Evolutionary conservation across 2,888 invertebrate species (phyloP).

Genomic region (Spilarctia lutea): DNA sequence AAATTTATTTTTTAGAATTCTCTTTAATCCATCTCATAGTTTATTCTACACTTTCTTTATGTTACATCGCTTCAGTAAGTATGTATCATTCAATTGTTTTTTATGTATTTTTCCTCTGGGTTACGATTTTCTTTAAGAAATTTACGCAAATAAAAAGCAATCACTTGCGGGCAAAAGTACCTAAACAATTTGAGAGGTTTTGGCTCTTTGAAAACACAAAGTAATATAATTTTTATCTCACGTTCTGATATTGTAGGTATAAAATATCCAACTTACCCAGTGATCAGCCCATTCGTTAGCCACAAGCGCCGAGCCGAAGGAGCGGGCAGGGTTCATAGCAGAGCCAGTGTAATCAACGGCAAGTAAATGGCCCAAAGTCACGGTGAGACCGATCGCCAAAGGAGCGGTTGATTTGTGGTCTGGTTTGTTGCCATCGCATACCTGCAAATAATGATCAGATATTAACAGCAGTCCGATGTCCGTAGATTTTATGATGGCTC

Average conservation of each 20-base stretch:
- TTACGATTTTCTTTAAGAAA: not conserved
- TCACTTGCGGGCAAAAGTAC: not conserved
- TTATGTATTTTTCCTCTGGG: not conserved
- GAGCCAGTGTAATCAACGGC: conserved; percentile 95
- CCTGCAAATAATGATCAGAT: conserved; percentile 56
- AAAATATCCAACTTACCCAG: conserved; percentile 88
- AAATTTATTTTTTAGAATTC: no score
- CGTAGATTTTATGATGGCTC: not conserved
- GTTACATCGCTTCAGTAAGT: not conserved
- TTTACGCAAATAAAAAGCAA: not conserved
- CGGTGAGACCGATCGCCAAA: conserved; percentile 95
- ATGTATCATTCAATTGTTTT: not conserved
- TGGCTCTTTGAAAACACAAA: not conserved
- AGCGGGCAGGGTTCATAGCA: conserved; percentile 97
- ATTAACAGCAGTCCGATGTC: not conserved
- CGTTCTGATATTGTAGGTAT: no score
- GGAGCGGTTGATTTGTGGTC: conserved; percentile 94
- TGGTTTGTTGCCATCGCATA: conserved; percentile 91
- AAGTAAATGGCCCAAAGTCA: conserved; percentile 93
- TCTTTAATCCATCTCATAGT: no score
- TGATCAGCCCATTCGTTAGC: conserved; percentile 91
- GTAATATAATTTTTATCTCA: not conserved
- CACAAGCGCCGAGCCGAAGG: conserved; percentile 94
- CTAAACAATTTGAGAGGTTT: no score
- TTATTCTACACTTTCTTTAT: not conserved